phyloP scores from a whole-genome alignment of 2,797 vertebrate species.

The Pangasius sanitwongsei region DNA sequence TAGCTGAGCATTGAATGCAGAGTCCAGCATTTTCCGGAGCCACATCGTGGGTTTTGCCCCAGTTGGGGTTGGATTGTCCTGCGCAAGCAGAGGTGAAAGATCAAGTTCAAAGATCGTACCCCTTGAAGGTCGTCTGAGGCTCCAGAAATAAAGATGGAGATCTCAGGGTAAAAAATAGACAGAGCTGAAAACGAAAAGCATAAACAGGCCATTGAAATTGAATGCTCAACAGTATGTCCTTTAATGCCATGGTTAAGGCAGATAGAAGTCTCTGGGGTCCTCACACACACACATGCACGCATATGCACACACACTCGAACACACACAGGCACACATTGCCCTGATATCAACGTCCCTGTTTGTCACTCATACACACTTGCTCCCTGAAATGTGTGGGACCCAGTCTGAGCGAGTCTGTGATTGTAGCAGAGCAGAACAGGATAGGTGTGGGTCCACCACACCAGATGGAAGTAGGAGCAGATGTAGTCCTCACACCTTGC shows the following conservation, averaged over 20 bases:
- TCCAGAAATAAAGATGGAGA: conserved; percentile 32
- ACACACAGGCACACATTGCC: conserved; percentile 6
- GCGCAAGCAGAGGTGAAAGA: conserved; percentile 47
- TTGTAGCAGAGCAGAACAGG: conserved; percentile 53
- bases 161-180: conserved; percentile 35
- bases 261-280: conserved; percentile 61
- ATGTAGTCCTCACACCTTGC: conserved; percentile 83
- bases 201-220: conserved; percentile 44
- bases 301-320: conserved; percentile 17
- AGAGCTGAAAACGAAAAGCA: conserved; percentile 15
- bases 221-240: conserved; percentile 43
- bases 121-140: conserved; percentile 38
- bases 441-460: conserved; percentile 36
- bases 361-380: conserved; percentile 52
- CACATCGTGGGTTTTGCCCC: conserved; percentile 26
- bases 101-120: conserved; percentile 43
- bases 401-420: conserved; percentile 70
- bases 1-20: conserved; percentile 23
- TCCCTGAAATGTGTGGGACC: conserved; percentile 77
- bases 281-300: conserved; percentile 36
- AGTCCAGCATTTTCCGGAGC: conserved; percentile 39
- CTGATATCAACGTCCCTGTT: conserved; percentile 36
- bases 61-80: conserved; percentile 44
- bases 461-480: conserved; percentile 2
- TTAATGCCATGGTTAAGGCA: conserved; percentile 72